Evolutionary conservation across 2,113 vertebrate species (phyloP).

Genomic region (western clawed frog (Xenopus tropicalis)): DNA sequence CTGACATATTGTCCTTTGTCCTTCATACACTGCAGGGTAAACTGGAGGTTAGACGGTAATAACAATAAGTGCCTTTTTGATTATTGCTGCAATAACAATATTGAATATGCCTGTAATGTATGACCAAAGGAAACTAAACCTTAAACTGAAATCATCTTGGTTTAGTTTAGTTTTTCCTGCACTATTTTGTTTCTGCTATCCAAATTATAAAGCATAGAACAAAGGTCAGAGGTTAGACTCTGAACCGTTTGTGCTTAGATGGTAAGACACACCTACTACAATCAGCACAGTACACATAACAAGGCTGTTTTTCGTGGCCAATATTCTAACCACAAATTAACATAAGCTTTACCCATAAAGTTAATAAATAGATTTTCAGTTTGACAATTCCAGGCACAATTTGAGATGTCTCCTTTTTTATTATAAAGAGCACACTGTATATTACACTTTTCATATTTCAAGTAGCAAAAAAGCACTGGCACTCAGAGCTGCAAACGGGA

Average conservation of each 20-base stretch:
- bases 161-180: neutral
- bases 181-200: neutral
- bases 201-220: neutral
- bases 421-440: too few relatives aligned
- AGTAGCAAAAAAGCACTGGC: too few relatives aligned
- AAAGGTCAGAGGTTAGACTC: slow-evolving; percentile 1
- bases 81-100: neutral
- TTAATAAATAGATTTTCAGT: too few relatives aligned
- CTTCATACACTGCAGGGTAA: neutral
- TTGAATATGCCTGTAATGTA: neutral
- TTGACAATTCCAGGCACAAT: too few relatives aligned
- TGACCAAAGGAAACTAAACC: neutral
- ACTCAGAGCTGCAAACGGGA: too few relatives aligned
- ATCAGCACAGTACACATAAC: too few relatives aligned
- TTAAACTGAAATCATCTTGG: neutral
- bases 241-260: neutral
- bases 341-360: too few relatives aligned
- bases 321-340: too few relatives aligned
- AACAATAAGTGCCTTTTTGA: neutral
- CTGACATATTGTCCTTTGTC: slow-evolving; percentile 78
- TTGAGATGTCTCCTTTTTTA: too few relatives aligned
- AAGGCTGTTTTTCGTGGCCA: too few relatives aligned
- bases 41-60: neutral
- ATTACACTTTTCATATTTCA: too few relatives aligned
- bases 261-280: neutral